Evolutionary conservation across 2,888 invertebrate genomes (phyloP).

Genomic region (Choristoneura rosaceana): DNA sequence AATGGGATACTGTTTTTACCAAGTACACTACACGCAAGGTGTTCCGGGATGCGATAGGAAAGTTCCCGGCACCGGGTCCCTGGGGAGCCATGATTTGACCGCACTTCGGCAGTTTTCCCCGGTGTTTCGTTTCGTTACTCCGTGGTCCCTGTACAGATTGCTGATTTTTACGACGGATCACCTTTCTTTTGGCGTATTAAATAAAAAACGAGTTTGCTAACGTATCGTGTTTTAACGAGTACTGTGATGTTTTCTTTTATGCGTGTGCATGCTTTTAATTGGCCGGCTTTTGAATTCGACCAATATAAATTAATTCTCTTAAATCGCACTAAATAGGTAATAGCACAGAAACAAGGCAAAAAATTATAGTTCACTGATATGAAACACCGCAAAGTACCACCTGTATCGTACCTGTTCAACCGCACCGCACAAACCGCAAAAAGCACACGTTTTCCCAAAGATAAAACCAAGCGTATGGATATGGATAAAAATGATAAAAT

Average conservation of each 20-base stretch:
- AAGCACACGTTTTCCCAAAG: too few relatives aligned
- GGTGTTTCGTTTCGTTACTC: conserved; percentile 63
- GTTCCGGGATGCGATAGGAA: conserved; percentile 53
- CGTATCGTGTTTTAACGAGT: neutral
- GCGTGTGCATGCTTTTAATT: too few relatives aligned
- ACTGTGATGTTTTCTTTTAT: too few relatives aligned
- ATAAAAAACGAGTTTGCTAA: conserved; percentile 3
- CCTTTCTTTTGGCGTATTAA: conserved; percentile 52
- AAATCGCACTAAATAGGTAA: too few relatives aligned
- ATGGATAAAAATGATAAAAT: neutral
- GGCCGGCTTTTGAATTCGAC: too few relatives aligned
- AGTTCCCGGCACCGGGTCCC: conserved; percentile 67
- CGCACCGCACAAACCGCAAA: too few relatives aligned
- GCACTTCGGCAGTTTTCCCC: conserved; percentile 65
- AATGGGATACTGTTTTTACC: conserved; percentile 8
- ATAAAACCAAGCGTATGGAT: too few relatives aligned
- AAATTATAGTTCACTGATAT: too few relatives aligned
- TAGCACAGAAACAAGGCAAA: too few relatives aligned
- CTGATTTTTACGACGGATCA: conserved; percentile 59
- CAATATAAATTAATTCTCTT: too few relatives aligned
- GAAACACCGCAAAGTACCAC: too few relatives aligned
- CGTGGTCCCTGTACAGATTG: conserved; percentile 60
- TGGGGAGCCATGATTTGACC: conserved; percentile 75
- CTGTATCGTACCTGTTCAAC: too few relatives aligned
- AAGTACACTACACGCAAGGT: conserved; percentile 36